These are phyloP conservation scores for Lasioglossum zephyrum DNA, from an alignment of 2,888 invertebrate species.

Conservation along the genomic window DNA sequence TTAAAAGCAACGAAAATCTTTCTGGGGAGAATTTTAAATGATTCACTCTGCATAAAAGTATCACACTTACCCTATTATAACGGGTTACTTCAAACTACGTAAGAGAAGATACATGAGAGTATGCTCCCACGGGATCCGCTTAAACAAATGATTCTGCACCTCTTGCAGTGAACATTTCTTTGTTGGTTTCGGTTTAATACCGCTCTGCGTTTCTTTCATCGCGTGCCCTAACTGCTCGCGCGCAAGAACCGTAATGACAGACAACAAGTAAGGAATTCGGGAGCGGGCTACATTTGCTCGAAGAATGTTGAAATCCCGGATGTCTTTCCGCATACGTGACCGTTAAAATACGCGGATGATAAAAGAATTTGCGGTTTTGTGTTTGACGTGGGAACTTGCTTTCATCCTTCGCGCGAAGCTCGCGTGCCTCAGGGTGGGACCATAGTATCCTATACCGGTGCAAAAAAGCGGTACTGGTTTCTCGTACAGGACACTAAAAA, in stretches of 20 bases:
- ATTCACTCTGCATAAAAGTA: too few relatives aligned
- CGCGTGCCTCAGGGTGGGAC: conserved; percentile 27
- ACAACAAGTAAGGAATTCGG: not conserved
- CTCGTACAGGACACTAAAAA: conserved; percentile 16
- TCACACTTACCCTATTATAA: not conserved
- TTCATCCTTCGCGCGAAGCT: conserved; percentile 47
- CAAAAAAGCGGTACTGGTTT: conserved; percentile 36
- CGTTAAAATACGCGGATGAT: conserved; percentile 6
- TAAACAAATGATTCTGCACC: not conserved
- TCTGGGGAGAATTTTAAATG: too few relatives aligned
- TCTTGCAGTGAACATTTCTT: not conserved
- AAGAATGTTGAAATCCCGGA: not conserved
- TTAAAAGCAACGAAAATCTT: too few relatives aligned
- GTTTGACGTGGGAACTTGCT: conserved; percentile 36
- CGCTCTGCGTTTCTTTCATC: not conserved
- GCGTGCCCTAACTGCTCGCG: not conserved
- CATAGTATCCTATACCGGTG: conserved; percentile 32
- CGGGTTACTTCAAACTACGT: not conserved
- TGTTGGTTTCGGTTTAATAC: not conserved
- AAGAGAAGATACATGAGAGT: not conserved
- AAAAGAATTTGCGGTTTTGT: conserved; percentile 58
- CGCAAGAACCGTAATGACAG: not conserved
- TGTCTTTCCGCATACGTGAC: conserved; percentile 12
- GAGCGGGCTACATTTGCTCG: not conserved
- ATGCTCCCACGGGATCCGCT: not conserved